These are phyloP conservation scores for Neosilurus hyrtlii DNA, from an alignment of 2,797 vertebrate genomes.

Conservation along the genomic window DNA sequence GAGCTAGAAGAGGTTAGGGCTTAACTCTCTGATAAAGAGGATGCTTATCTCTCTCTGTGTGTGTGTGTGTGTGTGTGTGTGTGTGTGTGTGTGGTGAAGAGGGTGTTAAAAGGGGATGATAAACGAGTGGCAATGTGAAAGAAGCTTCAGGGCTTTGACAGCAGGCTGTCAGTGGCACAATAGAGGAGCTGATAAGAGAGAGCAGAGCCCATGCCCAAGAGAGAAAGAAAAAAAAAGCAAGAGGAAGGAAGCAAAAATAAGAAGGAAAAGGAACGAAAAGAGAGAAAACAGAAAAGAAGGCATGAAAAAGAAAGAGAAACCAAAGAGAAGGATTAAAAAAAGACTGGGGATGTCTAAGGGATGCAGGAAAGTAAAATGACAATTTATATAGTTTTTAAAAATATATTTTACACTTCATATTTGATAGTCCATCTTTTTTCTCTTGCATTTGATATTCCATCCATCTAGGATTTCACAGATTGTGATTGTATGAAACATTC, in stretches of 20 bases:
- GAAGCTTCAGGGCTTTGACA: conserved; percentile 53
- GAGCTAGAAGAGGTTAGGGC: conserved; percentile 45
- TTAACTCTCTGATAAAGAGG: conserved; percentile 54
- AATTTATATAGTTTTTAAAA: too few species aligned
- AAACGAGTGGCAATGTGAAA: conserved; percentile 55
- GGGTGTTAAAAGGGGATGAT: conserved; percentile 54
- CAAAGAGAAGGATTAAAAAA: conserved; percentile 42
- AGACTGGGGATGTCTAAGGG: neutral
- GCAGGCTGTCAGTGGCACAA: conserved; percentile 54
- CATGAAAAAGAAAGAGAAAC: conserved; percentile 40
- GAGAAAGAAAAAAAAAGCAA: neutral
- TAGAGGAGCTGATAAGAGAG: conserved; percentile 50
- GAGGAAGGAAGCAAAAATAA: neutral
- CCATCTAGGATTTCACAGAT: too few species aligned
- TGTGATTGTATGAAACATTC: too few species aligned
- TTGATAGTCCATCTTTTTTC: too few species aligned
- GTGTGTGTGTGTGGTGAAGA: conserved; percentile 45
- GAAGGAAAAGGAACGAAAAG: neutral
- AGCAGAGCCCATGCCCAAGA: conserved; percentile 41
- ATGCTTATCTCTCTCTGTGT: conserved; percentile 54
- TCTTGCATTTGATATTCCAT: too few species aligned
- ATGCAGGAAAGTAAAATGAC: too few species aligned
- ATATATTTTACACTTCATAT: too few species aligned
- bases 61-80: conserved; percentile 15
- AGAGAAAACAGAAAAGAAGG: neutral